Evolutionary conservation across 2,888 invertebrate genomes (phyloP), one percentile per base, ranked within the genome.

Genomic region (Lissonota sp.): DNA sequence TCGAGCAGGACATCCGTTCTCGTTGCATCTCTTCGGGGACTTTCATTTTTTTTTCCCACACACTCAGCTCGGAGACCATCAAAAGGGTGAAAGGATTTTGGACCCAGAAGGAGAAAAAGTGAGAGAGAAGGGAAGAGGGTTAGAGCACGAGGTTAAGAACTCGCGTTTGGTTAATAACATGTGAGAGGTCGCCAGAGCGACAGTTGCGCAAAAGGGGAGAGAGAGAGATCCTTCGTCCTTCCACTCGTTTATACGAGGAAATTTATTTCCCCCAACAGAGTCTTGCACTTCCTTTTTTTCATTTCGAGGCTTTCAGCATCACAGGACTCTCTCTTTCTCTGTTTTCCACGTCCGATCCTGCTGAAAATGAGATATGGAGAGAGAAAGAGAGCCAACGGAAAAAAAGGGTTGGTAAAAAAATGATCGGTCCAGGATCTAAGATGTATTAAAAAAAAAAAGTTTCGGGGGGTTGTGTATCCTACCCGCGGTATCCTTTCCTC

Each of bases 361-460:
- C 6, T 4, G 1, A n/a, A 51, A 58, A 58, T 74, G 70, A 42
- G 26, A 26, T 26, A 26, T 51, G 16, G 49, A 40, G 37, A 16
- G 14, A 49, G 40, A 37, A 10, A 63, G 51, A 72, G 87, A 82
- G 79, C 74, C 85, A 85, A 79, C 75, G 80, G 86, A 86, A 86
- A 91, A 88, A 92, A 92, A 90, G 92, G 92, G 91, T 92, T 91
- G 85, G 89, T 90, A 91, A 92, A 91, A 73, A 92, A 91, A 89
- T 88, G 90, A 92, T 92, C 92, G 89, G 87, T 26, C 88, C 88
- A 89, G 89, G 89, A 90, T 90, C 89, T 90, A 70, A 89, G 90
- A 91, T 89, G 88, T 86, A 87, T 85, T 53, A 78, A 76, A 71
- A 72, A 83, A 88, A 87, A 88, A 87, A 88, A 90, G 87, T 87